Conservation (phyloP, 2,113 vertebrate species). For the Motacilla tschutschensis region DNA sequence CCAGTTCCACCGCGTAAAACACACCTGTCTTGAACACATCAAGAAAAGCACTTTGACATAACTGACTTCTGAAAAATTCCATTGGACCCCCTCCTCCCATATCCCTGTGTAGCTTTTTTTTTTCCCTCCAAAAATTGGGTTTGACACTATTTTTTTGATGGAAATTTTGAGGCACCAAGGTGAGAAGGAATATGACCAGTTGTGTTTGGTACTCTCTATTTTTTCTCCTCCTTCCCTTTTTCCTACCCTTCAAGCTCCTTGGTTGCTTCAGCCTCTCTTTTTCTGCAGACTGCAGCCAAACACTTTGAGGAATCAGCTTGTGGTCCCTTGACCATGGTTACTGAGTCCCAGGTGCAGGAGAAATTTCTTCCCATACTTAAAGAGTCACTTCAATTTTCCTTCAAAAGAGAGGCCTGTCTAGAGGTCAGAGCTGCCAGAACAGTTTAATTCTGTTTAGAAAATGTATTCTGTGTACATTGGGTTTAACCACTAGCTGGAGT, state of each 20-base stretch:
- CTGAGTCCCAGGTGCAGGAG: background rate
- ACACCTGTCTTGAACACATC: background rate
- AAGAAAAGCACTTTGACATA: background rate
- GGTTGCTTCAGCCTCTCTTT: background rate
- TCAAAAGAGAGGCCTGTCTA: background rate
- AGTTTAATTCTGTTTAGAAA: background rate
- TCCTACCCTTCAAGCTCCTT: background rate
- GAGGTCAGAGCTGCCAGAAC: background rate
- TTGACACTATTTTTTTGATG: background rate
- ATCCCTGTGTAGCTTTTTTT: no score
- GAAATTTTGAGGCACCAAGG: background rate
- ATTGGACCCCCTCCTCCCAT: fast-evolving
- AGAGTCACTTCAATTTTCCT: background rate
- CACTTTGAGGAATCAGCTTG: background rate
- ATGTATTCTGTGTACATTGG: background rate
- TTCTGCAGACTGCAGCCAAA: background rate
- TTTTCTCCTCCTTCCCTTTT: background rate
- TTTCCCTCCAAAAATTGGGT: background rate
- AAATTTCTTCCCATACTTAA: background rate
- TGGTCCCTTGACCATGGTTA: background rate
- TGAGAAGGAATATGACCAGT: background rate
- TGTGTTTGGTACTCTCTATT: background rate
- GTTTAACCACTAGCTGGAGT: background rate
- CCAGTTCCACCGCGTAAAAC: background rate
- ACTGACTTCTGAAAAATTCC: background rate